These are phyloP conservation scores for Microtus montanus DNA, from an alignment of 2,113 vertebrate species.

Conservation along the genomic window DNA sequence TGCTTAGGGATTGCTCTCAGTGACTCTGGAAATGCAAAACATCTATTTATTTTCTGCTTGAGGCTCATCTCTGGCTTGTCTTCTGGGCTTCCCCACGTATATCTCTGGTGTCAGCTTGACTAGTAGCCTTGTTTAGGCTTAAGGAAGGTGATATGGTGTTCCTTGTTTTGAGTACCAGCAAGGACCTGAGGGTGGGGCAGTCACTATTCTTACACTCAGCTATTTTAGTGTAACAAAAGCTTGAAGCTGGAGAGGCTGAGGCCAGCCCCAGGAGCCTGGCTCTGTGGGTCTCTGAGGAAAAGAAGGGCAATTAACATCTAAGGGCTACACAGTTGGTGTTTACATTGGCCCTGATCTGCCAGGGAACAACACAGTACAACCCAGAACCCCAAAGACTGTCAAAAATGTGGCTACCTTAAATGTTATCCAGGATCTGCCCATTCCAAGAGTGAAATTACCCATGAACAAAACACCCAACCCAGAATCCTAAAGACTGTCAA, in stretches of 20 bases:
- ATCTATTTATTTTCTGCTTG: slow-evolving; percentile 37
- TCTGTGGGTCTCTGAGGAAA: not conserved
- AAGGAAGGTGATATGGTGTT: slow-evolving; percentile 9
- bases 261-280: too few relatives aligned
- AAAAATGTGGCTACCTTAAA: not conserved
- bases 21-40: slow-evolving; percentile 66
- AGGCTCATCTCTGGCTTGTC: not conserved
- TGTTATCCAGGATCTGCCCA: not conserved
- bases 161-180: slow-evolving; percentile 71
- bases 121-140: slow-evolving; percentile 47
- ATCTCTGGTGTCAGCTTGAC: not conserved
- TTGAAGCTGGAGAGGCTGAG: slow-evolving; percentile 20
- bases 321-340: not conserved
- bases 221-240: slow-evolving; percentile 41
- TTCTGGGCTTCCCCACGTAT: not conserved
- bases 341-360: not conserved
- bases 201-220: slow-evolving; percentile 73
- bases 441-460: not conserved
- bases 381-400: not conserved
- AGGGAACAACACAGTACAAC: accelerated
- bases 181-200: slow-evolving; percentile 70
- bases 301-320: too few relatives aligned
- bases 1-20: slow-evolving; percentile 78
- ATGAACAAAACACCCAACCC: accelerated
- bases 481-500: not conserved